Base-by-base conservation (phyloP, 2,113 vertebrate genomes). In the Mastomys coucha region DNA sequence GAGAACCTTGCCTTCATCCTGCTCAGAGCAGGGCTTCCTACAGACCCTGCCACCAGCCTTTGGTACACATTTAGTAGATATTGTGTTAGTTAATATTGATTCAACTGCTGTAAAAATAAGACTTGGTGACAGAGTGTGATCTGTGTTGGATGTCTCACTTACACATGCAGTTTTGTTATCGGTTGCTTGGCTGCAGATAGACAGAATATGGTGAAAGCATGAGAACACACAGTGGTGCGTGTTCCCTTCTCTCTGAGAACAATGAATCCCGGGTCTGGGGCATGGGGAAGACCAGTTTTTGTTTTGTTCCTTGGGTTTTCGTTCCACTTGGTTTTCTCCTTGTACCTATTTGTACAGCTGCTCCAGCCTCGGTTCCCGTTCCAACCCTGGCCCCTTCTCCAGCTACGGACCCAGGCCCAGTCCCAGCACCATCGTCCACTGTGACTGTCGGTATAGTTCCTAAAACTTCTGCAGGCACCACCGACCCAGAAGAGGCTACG, bases 401-500 rank as follows among this genome's bases (percentile, higher is more conserved):
- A 60, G 91, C 63, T 26, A 0, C 72, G 0, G 51, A 6, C 45
- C 92, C 96, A 39, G 92, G 94, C 65, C 51, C 51, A 60, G 58
- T 20, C 58, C 45, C 96, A 0, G 51, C 98, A 94, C 96, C 98
- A 2, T 75, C 99, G 85, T 24, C 97, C 80, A 49, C 95, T 77
- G 93, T 97, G 95, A 80, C 98, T 33, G 89, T 96, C 22, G 33
- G 81, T 26, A 70, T 95, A 58, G 39, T 88, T 9, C 75, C 92
- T 4, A 99, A 99, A 97, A 96, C 98, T 51, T 99, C 99, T 19
- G 99, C 99, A 24, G 99, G 99, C 51, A 99, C 99, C 45, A 99
- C 99, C 0, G 99, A 99, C 95, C 99, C 99, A 2, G 99, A 99
- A 91, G 99, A 99, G 98, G 99, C 99, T 1, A 99, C 99, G 0